phyloP scores from a whole-genome alignment of 2,888 invertebrate species.

The Parnassius mnemosyne region DNA sequence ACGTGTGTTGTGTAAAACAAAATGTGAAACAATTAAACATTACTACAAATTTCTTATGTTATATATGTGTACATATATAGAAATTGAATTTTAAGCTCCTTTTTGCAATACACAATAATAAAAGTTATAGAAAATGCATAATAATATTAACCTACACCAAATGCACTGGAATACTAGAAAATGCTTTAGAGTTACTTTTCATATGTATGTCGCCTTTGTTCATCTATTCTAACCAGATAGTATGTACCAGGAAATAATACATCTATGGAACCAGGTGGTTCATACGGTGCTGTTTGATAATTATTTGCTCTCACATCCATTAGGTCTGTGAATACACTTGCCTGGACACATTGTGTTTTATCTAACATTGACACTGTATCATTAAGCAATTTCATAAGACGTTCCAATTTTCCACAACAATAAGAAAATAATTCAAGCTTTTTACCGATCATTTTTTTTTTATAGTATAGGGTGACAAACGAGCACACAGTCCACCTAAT shows the following conservation, averaged over 20 bases:
- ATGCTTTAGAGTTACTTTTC: slow-evolving; percentile 54
- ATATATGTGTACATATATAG: too few species aligned
- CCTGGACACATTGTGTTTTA: too few species aligned
- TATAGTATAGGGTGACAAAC: too few species aligned
- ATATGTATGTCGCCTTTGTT: slow-evolving; percentile 92
- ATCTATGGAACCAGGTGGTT: slow-evolving; percentile 85
- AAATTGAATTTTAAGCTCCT: slow-evolving; percentile 15
- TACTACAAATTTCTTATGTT: too few species aligned
- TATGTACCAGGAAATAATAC: slow-evolving; percentile 91
- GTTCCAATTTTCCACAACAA: slow-evolving; percentile 92
- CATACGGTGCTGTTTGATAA: slow-evolving; percentile 93
- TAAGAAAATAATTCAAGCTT: slow-evolving; percentile 96
- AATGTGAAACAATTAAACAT: too few species aligned
- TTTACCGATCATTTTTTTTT: slow-evolving; percentile 88
- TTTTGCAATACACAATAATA: slow-evolving; percentile 2
- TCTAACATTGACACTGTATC: slow-evolving; percentile 85
- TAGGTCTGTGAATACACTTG: slow-evolving; percentile 86
- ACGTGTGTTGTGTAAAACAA: too few species aligned
- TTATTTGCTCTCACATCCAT: slow-evolving; percentile 91
- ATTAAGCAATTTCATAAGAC: slow-evolving; percentile 84
- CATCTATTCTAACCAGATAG: slow-evolving; percentile 92
- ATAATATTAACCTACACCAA: slow-evolving; percentile 43
- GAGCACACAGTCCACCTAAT: too few species aligned
- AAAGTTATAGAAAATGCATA: slow-evolving; percentile 17
- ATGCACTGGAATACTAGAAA: slow-evolving; percentile 34